Evolutionary conservation across 2,888 invertebrate genomes (phyloP), one percentile per base, ranked within the genome.

Genomic region (Thymelicus lineola): DNA sequence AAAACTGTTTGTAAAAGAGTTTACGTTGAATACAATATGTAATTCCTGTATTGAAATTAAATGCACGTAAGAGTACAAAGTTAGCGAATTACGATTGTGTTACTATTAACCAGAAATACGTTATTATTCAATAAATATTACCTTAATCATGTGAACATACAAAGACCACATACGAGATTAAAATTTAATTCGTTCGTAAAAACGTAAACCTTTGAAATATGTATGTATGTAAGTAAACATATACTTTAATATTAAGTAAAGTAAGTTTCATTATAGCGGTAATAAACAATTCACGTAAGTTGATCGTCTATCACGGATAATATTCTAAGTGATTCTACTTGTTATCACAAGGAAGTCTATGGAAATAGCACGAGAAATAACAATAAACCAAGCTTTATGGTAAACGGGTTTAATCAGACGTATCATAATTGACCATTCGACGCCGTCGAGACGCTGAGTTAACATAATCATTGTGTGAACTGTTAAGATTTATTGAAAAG

Each of bases 381-480:
- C 58, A 69, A 57, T 69, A 63, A 20, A 63, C 35, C 68, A 62
- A 36, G 35, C 57, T 45, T 64, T 62, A 50, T 61, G 67, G 61
- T 69, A 69, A 69, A 69, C 48, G n/a, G 63, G 58, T 63, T 48
- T 63, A 69, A 69, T 69, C 63, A 69, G 69, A 63, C 57, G 69
- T 69, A 69, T 63, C 58, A 69, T 69, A 69, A 69, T 69, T 69
- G 69, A 63, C 63, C 57, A 63, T 57, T 68, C 61, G 62, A 57
- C 68, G 68, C 68, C 68, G 62, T 46, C 57, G 67, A 55, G 62
- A 57, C 62, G 68, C 57, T 62, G 57, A 68, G 57, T 62, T 68
- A 68, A 62, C 68, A 68, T 68, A 62, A 68, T 68, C 68, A 62
- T 68, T 68, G 68, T 68, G 68, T 68, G 62, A 68, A 57, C 57